Evolutionary conservation across 2,797 vertebrate genomes (phyloP).

Genomic region (Borostomias antarcticus): DNA sequence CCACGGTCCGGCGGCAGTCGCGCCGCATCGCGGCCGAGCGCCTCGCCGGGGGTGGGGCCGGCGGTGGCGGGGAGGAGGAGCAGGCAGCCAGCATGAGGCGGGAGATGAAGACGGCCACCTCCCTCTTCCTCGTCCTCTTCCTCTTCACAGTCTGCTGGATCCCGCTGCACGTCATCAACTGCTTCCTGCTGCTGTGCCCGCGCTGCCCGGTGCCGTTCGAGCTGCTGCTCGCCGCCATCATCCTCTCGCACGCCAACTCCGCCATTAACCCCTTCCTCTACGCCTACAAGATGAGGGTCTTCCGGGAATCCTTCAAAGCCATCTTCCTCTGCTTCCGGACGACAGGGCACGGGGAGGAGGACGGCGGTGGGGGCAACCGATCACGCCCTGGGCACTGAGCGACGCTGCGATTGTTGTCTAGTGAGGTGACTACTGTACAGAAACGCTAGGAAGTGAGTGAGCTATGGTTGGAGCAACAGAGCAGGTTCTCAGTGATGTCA

Average conservation of each 20-base stretch:
- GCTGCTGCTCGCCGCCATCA: conserved; percentile 74
- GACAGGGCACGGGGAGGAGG: conserved; percentile 32
- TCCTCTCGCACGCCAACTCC: conserved; percentile 81
- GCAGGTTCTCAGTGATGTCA: too few species aligned
- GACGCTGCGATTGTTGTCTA: too few species aligned
- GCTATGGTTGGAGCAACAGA: too few species aligned
- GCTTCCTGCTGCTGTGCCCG: conserved; percentile 75
- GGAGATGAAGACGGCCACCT: conserved; percentile 76
- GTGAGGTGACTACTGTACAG: too few species aligned
- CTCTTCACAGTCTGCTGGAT: conserved; percentile 82
- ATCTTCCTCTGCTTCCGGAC: conserved; percentile 69
- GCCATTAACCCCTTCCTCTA: conserved; percentile 77
- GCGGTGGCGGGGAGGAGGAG: conserved; percentile 34
- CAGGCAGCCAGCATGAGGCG: conserved; percentile 47
- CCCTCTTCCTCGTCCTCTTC: conserved; percentile 80
- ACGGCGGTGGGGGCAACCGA: conserved; percentile 2
- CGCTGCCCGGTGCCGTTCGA: conserved; percentile 67
- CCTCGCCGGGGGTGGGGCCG: conserved; percentile 12
- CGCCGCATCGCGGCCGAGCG: conserved; percentile 60
- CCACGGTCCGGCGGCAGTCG: conserved; percentile 68
- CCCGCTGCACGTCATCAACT: conserved; percentile 80
- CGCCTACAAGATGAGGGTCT: conserved; percentile 77
- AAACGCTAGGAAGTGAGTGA: too few species aligned
- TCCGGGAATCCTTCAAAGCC: conserved; percentile 74
- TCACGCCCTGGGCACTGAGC: too few species aligned